Evolutionary conservation across 64 coral and sea anemone species (phyloP).

Genomic region (Stichodactyla helianthus): DNA sequence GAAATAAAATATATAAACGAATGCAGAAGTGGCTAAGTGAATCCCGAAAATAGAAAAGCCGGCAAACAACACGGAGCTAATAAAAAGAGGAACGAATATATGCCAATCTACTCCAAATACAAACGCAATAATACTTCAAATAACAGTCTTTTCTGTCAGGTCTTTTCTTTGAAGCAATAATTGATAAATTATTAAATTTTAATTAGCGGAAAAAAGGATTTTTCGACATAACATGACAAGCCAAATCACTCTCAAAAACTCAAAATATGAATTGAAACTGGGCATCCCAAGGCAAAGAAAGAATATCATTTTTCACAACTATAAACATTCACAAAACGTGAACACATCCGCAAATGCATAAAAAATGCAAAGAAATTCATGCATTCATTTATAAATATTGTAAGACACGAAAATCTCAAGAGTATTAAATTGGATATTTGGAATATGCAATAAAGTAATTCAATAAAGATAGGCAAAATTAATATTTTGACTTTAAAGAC

Average conservation of each 20-base stretch:
- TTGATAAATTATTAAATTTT: constrained; percentile 9
- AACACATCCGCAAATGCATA: not conserved
- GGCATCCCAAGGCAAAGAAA: not conserved
- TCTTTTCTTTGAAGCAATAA: not conserved
- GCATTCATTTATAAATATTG: not conserved
- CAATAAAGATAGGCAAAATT: not conserved
- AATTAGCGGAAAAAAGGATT: not conserved
- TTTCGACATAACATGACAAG: not conserved
- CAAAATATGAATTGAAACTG: not conserved
- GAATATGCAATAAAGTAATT: not conserved
- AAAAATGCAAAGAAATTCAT: not conserved
- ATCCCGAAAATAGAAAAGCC: not conserved
- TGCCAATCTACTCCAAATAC: not conserved
- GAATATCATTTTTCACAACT: not conserved
- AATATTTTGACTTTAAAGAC: not conserved
- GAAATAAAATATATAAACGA: not conserved
- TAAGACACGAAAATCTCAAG: not conserved
- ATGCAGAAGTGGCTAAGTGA: not conserved
- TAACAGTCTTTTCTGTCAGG: not conserved
- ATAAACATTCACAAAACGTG: not conserved
- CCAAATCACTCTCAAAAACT: not conserved
- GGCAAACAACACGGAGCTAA: not conserved
- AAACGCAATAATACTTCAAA: not conserved
- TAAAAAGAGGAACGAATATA: not conserved
- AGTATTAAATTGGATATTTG: not conserved